Evolutionary conservation across 2,888 invertebrate genomes (phyloP), one percentile per base, ranked within the genome.

Genomic region (Sarcophaga rosellei): DNA sequence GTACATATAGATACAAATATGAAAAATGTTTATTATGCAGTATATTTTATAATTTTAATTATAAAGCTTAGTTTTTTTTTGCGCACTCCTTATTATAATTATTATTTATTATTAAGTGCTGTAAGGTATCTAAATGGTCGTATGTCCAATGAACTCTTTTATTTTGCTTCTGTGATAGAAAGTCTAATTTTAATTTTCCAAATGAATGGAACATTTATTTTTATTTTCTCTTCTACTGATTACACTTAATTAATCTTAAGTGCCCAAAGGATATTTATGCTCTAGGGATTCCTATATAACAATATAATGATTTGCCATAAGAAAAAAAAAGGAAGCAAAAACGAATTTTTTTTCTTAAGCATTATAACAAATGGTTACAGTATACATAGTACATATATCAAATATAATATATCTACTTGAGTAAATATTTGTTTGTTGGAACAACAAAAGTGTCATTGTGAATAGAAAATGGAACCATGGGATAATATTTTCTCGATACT

Each of bases 351-450:
- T 53, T 53, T 53, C 53, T 53, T 15, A 53, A 53, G 53, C 53
- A 53, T 53, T 53, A 4, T 53, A 53, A 17, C 17, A 53, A 53
- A 66, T n/a, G 66, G n/a, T 66, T 66, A n/a, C 35, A 35, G 35
- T 35, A 8, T 35, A 35, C 35, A 35, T 35, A 35, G 35, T 35
- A 35, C 2, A 35, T 35, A 35, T 35, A 35, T 35, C 35, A 35
- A 35, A 35, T 35, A 35, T 35, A 35, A 35, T 63, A 12, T 63
- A 77, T 86, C 82, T 74, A 86, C 78, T 25, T 35, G 61, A 45
- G 25, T n/a, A 25, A 66, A 21, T 20, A 62, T 77, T 75, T 63
- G n/a, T 77, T 75, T 63, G n/a, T 69, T 45, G 35, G 74, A 10
- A 35, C 35, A 35, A 35, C 35, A 23, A 11, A 47, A 35, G 81